Percentiles rank a stretch among this genome's conserved stretches.
Conservation (phyloP, 2,888 invertebrate species). For the Heliconius sara region DNA sequence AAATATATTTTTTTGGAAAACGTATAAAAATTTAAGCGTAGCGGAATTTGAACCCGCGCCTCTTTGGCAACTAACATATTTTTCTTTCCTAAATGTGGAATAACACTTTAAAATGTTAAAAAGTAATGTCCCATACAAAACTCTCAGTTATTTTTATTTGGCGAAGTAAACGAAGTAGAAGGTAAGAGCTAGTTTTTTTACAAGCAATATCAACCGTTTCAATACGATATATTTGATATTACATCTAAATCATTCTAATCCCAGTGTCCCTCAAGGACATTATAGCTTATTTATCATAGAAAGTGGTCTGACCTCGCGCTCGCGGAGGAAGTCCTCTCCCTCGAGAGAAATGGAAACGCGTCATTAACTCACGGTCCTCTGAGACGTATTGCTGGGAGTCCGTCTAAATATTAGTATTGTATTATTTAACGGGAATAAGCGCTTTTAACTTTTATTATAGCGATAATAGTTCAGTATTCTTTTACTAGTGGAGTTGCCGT, state of each 20-base stretch:
- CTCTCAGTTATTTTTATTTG: too few species aligned
- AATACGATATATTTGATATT: background rate
- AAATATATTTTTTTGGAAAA: too few species aligned
- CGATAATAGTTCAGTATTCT: background rate
- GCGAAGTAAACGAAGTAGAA: too few species aligned
- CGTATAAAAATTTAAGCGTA: too few species aligned
- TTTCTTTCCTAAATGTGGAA: too few species aligned
- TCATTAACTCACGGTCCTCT: conserved; percentile 11
- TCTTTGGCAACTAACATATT: too few species aligned
- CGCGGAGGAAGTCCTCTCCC: background rate
- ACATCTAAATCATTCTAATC: conserved; percentile 3
- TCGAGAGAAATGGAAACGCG: conserved; percentile 5
- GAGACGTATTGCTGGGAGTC: background rate
- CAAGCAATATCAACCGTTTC: background rate
- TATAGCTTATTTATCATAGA: conserved; percentile 15
- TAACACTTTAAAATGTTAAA: too few species aligned
- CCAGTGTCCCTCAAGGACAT: background rate
- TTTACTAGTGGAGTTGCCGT: too few species aligned
- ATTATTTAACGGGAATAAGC: background rate
- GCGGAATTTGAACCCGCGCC: too few species aligned
- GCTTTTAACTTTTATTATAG: background rate
- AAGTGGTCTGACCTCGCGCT: conserved; percentile 8
- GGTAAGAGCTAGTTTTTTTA: too few species aligned
- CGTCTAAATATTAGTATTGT: background rate
- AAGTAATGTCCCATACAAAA: too few species aligned